Base-by-base conservation (phyloP, 1,140 invertebrate species). In the Drosophila insularis region DNA sequence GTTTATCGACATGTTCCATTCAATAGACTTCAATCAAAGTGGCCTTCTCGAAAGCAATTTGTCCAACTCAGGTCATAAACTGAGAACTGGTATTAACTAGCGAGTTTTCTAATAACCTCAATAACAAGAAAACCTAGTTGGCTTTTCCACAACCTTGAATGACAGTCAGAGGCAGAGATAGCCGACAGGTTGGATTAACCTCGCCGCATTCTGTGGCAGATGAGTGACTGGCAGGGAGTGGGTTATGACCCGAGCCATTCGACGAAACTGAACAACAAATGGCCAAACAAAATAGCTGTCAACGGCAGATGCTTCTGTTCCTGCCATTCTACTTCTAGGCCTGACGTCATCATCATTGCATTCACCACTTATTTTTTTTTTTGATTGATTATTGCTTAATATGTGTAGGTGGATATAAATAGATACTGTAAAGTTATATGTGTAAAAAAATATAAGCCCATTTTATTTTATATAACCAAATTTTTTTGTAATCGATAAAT, bases 101-200 rank as follows among this genome's bases (percentile, higher is more conserved):
- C 27, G 74, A 79, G 76, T 68, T 85, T 80, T 77, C 76, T 84
- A 84, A 84, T 84, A 84, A 62, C 76, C 68, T 60, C 50, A 72
- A 79, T 74, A 84, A 85, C 80, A 84, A 85, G 10, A 13, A 69
- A 58, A 50, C 60, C 62, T 21, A 37, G 37, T 27, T 54, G 55
- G 81, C 55, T 61, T 63, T 61, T 72, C 75, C 4, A 43, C 11
- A 54, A 54, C 27, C 67, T 71, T 71, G 67, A 74, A 50, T 64
- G 77, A 13, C 55, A 58, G 27, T 35, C 55, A 58, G 31, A 17
- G 55, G 31, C 55, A 58, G 55, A 56, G 27, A 58, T 58, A 58
- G 27, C 14, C n/a, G 32, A 54, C 71, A 75, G 64, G 31, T 31
- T 58, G 55, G 31, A 58, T 58, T 58, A 58, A 58, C 31, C 31